phyloP scores from a whole-genome alignment of 2,888 invertebrate genomes.

The Psylliodes chrysocephalus region DNA sequence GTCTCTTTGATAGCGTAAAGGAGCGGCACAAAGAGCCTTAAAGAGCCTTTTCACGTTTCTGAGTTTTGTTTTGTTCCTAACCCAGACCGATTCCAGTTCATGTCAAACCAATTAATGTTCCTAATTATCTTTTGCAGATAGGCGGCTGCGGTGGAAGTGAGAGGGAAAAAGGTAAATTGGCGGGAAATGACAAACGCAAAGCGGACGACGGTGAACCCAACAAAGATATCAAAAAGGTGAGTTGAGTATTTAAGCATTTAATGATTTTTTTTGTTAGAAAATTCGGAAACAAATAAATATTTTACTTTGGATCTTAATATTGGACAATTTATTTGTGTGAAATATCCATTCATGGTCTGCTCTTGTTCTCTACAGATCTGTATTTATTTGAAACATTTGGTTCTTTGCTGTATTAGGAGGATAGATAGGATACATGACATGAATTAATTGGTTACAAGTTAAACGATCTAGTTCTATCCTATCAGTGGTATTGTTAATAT shows the following conservation, averaged over 20 bases:
- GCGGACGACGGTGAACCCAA: slow-evolving; percentile 83
- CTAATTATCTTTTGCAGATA: slow-evolving; percentile 63
- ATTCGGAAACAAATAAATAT: too few relatives aligned
- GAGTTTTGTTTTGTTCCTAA: slow-evolving; percentile 18
- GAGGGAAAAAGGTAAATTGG: slow-evolving; percentile 74
- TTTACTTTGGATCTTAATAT: too few relatives aligned
- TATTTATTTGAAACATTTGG: too few relatives aligned
- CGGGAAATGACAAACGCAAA: slow-evolving; percentile 82
- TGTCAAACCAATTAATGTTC: slow-evolving; percentile 31
- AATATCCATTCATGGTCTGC: too few relatives aligned
- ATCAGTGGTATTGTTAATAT: too few relatives aligned
- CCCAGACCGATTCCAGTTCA: slow-evolving; percentile 17
- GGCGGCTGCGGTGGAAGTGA: slow-evolving; percentile 64
- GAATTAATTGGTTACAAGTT: too few relatives aligned
- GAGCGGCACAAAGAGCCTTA: slow-evolving; percentile 20
- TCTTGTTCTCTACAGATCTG: too few relatives aligned
- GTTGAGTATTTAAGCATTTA: slow-evolving; percentile 59
- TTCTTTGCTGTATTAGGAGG: too few relatives aligned
- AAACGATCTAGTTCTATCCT: too few relatives aligned
- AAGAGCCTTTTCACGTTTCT: slow-evolving; percentile 15
- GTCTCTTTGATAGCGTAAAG: slow-evolving; percentile 17
- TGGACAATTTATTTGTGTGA: too few relatives aligned
- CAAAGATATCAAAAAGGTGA: slow-evolving; percentile 88
- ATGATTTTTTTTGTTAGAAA: not conserved
- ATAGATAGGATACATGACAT: too few relatives aligned